Evolutionary conservation across 2,888 invertebrate species (phyloP), one percentile per base, ranked within the genome.

Genomic region (Dichetophora obliterata): DNA sequence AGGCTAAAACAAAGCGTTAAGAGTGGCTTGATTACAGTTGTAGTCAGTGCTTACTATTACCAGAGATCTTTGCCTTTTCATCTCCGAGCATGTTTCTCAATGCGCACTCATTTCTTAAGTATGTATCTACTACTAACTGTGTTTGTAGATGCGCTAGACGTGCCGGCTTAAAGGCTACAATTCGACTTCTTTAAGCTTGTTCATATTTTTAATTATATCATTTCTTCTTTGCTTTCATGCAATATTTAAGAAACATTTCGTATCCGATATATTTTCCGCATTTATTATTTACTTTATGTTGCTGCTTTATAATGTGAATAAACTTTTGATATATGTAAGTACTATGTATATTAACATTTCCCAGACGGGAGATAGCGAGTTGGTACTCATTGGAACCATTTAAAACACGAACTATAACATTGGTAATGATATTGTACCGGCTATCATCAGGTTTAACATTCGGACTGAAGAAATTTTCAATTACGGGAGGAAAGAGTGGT

Each of bases 271-370:
- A 68, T 81, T 85, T 82, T 78, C 78, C 76, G 76, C 77, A 80
- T 79, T 76, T 75, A 70, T 72, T 52, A 65, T 75, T 75, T 22
- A 70, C 65, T 37, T 61, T 63, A 48, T 65, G 69, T 54, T 34
- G 77, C 63, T 81, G 80, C 82, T 84, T 82, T 80, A 81, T 83
- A 83, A 82, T 83, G 82, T 85, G 84, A 82, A 82, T 82, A 84
- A 85, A 86, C 85, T 85, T 86, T 83, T 84, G 80, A 31, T 75
- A 63, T 48, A 52, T 31, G n/a, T n/a, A n/a, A n/a, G n/a, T n/a
- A n/a, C n/a, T n/a, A n/a, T n/a, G 37, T 52, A 59, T 9, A 48
- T 34, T 3, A 74, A 43, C 19, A 48, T 76, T 70, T 61, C 19
- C 37, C 63, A 65, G 61, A 59, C 37, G n/a, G 50, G 70, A n/a